Evolutionary conservation across 1,140 invertebrate genomes (phyloP), one percentile per base, ranked within the genome.

Genomic region (Drosophila nikananu): DNA sequence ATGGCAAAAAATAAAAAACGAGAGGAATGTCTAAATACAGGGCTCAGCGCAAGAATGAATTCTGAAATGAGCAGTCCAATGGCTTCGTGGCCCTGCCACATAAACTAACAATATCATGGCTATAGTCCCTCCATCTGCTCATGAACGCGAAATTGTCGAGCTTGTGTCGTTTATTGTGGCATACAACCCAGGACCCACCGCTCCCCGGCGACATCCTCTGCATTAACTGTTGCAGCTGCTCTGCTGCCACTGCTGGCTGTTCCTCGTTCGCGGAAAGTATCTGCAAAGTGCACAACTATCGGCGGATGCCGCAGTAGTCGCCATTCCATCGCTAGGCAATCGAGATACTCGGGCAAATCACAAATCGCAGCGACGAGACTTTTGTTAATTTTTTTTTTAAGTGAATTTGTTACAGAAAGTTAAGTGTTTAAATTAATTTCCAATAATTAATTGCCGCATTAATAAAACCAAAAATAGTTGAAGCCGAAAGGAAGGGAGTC

Each of bases 21-120:
- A 67, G 51, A 30, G 19, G 9, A 51, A 44, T 44, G 27, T 12
- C 32, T 19, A 60, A 64, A 35, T 15, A 9, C 27, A 15, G 25
- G 12, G 10, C 2, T 0, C 13, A n/a, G 27, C 6, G 4, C 0
- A 3, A 15, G 25, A 49, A 48, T 66, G 46, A 78, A 70, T 21
- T 63, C 39, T 58, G 25, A 71, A 64, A 61, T 58, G 41, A 70
- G 52, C 44, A 58, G 52, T 60, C 49, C 41, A 15, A 49, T 61
- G 57, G 39, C 32, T 51, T 65, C 42, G 42, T 41, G 39, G 27
- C 37, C 58, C 25, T 71, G 54, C 41, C 32, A 58, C 25, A 70
- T 71, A 72, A 63, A 76, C 63, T 64, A 59, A 73, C 42, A 73
- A 73, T 58, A 64, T 73, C 32, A 72, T 49, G 25, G 58, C 41